These are phyloP conservation scores for Alviniconcha marisindica DNA, from an alignment of 1,140 invertebrate species.

Conservation along the genomic window DNA sequence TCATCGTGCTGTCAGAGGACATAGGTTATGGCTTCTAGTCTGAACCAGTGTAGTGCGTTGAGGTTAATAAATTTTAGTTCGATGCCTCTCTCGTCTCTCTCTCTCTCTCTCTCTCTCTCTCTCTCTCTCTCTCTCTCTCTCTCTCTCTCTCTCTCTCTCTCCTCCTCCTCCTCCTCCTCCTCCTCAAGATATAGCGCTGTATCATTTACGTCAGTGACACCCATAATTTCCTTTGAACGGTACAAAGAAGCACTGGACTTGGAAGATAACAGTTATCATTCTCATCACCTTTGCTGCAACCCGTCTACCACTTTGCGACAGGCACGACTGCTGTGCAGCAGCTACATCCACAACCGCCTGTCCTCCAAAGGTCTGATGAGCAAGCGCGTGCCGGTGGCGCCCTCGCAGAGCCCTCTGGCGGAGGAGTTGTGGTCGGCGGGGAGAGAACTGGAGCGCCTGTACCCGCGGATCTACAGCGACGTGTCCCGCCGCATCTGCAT, in stretches of 20 bases:
- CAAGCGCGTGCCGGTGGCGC: constrained; percentile 1
- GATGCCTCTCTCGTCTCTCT: too few species aligned
- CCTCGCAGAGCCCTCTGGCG: not conserved
- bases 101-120: too few species aligned
- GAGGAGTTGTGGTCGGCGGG: constrained; percentile 28
- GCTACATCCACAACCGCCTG: constrained; percentile 39
- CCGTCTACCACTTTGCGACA: not conserved
- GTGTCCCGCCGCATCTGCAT: constrained; percentile 40
- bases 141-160: too few species aligned
- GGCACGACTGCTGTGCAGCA: constrained; percentile 22
- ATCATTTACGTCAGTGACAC: not conserved
- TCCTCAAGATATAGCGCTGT: too few species aligned
- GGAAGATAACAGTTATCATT: not conserved
- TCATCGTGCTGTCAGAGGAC: too few species aligned
- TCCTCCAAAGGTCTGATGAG: constrained; percentile 2
- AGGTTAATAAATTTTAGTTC: too few species aligned
- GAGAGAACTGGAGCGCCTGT: constrained; percentile 35
- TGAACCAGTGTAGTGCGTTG: not conserved
- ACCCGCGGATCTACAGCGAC: constrained; percentile 43
- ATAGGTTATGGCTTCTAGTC: too few species aligned
- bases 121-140: too few species aligned
- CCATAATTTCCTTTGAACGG: too few species aligned
- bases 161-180: too few species aligned
- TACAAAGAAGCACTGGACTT: too few species aligned
- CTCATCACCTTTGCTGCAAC: not conserved